A percentile compares a stretch with the other conserved stretches of the same genome.
phyloP scores from a whole-genome alignment of 2,797 vertebrate species.

The Lateolabrax maculatus region DNA sequence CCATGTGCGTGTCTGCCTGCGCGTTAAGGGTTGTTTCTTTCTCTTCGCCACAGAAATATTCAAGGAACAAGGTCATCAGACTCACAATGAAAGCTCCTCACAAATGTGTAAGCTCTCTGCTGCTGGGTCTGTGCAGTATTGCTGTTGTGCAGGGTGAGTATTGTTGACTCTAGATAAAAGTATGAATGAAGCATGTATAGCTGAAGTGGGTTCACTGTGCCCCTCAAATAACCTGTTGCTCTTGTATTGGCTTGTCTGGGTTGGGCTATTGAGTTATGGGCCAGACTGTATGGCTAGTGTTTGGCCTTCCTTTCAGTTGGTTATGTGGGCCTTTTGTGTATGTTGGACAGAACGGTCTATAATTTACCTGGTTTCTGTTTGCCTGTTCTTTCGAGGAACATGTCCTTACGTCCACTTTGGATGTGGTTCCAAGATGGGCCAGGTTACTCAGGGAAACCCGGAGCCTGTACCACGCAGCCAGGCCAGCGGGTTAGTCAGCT shows the following conservation, averaged over 20 bases:
- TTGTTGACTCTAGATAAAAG: slow-evolving; percentile 78
- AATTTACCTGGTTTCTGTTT: slow-evolving; percentile 3
- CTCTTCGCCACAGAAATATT: slow-evolving; percentile 9
- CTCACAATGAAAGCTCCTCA: slow-evolving; percentile 64
- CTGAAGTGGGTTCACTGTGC: slow-evolving; percentile 46
- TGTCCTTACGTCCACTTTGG: neutral
- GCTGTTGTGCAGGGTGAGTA: slow-evolving; percentile 49
- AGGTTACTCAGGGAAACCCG: neutral
- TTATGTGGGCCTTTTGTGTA: neutral
- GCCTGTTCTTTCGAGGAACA: slow-evolving; percentile 28
- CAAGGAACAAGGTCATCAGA: slow-evolving; percentile 51
- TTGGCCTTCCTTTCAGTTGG: slow-evolving; percentile 10
- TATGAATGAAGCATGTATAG: slow-evolving; percentile 56
- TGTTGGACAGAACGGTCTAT: neutral
- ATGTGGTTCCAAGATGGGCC: neutral
- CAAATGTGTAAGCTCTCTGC: slow-evolving; percentile 44
- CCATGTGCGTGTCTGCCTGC: slow-evolving; percentile 11
- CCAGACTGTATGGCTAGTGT: slow-evolving; percentile 27
- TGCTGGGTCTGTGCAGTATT: slow-evolving; percentile 48
- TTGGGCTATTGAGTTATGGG: slow-evolving; percentile 30
- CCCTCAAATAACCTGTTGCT: slow-evolving; percentile 56
- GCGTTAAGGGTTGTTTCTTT: slow-evolving; percentile 17
- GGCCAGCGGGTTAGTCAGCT: neutral
- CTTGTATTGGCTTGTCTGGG: slow-evolving; percentile 28
- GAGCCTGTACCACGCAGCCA: neutral